Evolutionary conservation across 2,113 vertebrate genomes (phyloP), one percentile per base, ranked within the genome.

Genomic region (Isurus oxyrinchus): DNA sequence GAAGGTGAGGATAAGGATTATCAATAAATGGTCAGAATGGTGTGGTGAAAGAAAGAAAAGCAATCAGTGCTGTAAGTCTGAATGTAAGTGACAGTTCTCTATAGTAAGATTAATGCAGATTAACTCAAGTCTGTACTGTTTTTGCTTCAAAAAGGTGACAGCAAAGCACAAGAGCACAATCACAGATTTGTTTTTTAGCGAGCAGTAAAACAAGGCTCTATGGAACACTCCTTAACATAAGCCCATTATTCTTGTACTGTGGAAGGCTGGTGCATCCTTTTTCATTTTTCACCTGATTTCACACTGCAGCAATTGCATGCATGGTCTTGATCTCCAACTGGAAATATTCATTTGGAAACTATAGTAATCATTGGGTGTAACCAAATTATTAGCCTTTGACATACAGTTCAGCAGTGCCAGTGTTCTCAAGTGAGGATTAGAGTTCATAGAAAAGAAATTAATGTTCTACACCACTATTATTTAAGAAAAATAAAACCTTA

Each of bases 351-450:
- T 49, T 72, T 55, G 67, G 66, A 69, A 95, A 95, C 40, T 53
- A 40, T 31, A 72, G 16, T 40, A 61, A 53, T 72, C 66, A 72
- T 27, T 55, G 44, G 63, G 94, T 13, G 66, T 31, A 44, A 95
- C 25, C 67, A 53, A 95, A 40, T 69, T 19, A 69, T 95, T 95
- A 95, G 49, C 40, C 44, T 95, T 72, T 72, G 94, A 95, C 94
- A 95, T 27, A 95, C 2, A 27, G 63, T 53, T 7, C 40, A 72
- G 61, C 94, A 53, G 25, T 95, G 6, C 40, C 16, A 63, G 5
- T 93, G 10, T 63, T 93, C 13, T 5, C 90, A 93, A 93, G n/a
- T 61, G 5, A 93, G 59, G 19, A 63, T 61, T 44, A 23, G 90
- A 35, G 27, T 63, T 93, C 35, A 35, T 21, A 35, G 90, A 16